Evolutionary conservation across 2,113 vertebrate species (phyloP).

Genomic region (Dromas ardeola): DNA sequence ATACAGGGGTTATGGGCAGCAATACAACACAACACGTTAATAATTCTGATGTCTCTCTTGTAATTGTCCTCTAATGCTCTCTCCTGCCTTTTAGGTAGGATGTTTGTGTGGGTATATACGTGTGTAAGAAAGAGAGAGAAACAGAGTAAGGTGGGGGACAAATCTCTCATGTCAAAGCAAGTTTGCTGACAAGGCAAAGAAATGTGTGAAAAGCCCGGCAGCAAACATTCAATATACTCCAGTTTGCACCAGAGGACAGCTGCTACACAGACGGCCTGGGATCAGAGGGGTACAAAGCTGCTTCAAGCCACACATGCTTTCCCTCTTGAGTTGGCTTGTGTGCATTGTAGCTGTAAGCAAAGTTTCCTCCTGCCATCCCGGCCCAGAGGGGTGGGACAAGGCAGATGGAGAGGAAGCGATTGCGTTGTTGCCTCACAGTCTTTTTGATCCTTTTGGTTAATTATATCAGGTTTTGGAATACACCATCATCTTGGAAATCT

Average conservation of each 20-base stretch:
- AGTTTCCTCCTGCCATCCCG: neutral
- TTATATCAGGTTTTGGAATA: neutral
- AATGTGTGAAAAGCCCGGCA: conserved; percentile 5
- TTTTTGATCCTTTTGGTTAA: neutral
- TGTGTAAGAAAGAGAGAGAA: neutral
- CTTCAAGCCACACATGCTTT: neutral
- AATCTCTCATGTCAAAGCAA: neutral
- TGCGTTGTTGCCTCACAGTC: neutral
- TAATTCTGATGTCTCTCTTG: neutral
- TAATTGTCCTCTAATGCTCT: neutral
- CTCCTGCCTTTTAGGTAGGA: neutral
- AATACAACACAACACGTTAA: neutral
- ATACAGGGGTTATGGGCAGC: neutral
- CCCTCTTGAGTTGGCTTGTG: fast-evolving
- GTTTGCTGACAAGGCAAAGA: conserved; percentile 50
- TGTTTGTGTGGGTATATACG: neutral
- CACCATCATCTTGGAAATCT: neutral
- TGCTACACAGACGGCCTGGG: conserved; percentile 9
- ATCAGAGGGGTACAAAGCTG: neutral
- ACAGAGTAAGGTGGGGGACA: neutral
- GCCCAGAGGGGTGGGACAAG: neutral
- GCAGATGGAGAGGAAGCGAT: neutral
- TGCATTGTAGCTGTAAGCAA: neutral
- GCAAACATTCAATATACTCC: neutral
- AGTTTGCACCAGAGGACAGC: neutral